Evolutionary conservation across 1,140 invertebrate species (phyloP).

Genomic region (Pogonognathellus flavescens): DNA sequence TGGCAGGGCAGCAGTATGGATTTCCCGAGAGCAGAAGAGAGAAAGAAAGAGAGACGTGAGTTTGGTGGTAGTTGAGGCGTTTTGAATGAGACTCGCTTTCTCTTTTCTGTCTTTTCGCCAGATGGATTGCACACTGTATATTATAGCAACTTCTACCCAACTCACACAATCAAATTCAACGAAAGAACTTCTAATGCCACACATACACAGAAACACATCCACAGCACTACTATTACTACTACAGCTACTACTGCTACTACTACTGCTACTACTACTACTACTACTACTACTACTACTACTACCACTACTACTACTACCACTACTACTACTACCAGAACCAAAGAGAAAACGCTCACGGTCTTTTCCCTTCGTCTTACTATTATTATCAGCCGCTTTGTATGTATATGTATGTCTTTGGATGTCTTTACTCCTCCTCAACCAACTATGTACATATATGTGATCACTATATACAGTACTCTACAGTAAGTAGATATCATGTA

Average conservation of each 20-base stretch:
- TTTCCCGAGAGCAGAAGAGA: constrained; percentile 15
- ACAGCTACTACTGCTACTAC: background rate
- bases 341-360: too few species aligned
- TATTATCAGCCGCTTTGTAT: too few species aligned
- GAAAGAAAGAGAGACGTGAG: background rate
- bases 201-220: background rate
- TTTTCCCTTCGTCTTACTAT: too few species aligned
- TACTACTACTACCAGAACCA: too few species aligned
- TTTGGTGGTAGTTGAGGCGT: background rate
- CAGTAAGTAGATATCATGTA: too few species aligned
- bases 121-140: constrained; percentile 1
- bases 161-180: background rate
- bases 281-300: background rate
- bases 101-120: constrained; percentile 3
- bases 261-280: background rate
- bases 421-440: too few species aligned
- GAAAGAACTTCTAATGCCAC: too few species aligned
- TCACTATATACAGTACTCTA: too few species aligned
- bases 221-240: background rate
- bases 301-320: background rate
- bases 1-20: constrained; percentile 22
- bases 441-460: too few species aligned
- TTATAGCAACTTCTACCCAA: background rate
- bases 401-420: too few species aligned
- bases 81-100: constrained; percentile 9